Percentiles rank a stretch among this genome's conserved stretches.
Conservation (phyloP, 1,140 invertebrate species). For the Pachyrhynchus sulphureomaculatus region DNA sequence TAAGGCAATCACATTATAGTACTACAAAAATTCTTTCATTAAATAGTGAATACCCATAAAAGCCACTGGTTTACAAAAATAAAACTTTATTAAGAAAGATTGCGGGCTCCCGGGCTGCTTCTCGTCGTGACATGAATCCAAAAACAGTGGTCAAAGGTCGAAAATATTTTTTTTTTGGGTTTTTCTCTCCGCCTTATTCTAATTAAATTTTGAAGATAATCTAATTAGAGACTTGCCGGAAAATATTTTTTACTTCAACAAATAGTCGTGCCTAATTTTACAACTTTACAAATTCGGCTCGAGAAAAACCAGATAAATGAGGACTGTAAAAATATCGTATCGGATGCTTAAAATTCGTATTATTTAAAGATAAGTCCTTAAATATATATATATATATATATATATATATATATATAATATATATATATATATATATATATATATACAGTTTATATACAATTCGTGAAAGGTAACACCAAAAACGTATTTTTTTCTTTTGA, state of each 20-base stretch:
- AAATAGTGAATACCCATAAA: not conserved
- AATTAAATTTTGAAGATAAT: not conserved
- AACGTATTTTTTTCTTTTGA: too few relatives aligned
- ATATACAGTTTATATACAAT: too few relatives aligned
- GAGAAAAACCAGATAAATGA: too few relatives aligned
- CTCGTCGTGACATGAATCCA: not conserved
- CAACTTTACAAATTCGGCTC: too few relatives aligned
- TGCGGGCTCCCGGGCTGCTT: not conserved
- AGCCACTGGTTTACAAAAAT: not conserved
- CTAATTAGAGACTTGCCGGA: not conserved
- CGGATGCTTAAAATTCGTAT: too few relatives aligned
- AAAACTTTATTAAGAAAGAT: slow-evolving; percentile 6
- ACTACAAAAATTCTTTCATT: not conserved
- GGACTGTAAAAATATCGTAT: too few relatives aligned
- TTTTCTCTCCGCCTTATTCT: not conserved
- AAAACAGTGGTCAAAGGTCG: not conserved
- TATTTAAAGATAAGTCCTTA: too few relatives aligned
- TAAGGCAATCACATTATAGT: not conserved
- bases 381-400: too few relatives aligned
- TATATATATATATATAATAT: too few relatives aligned
- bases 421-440: too few relatives aligned
- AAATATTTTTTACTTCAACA: not conserved
- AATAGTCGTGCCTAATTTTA: too few relatives aligned
- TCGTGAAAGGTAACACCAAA: too few relatives aligned
- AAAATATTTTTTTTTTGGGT: not conserved